A percentile compares a stretch with the other conserved stretches of the same genome.
phyloP scores from a whole-genome alignment of 1,140 invertebrate species.

The Pissodes strobi region DNA sequence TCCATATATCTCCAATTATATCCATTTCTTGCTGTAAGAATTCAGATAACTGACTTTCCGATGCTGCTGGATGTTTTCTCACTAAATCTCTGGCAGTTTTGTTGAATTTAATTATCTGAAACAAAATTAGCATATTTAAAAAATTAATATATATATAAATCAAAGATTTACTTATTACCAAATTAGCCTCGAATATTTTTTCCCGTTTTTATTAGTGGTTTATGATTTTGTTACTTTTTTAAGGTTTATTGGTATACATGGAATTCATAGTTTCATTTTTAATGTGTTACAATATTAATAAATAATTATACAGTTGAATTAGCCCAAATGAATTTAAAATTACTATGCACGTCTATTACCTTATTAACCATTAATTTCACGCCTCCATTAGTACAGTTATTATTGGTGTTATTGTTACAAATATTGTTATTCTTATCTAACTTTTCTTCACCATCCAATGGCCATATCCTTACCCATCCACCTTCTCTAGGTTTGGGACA shows the following conservation, averaged over 20 bases:
- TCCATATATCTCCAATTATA: slow-evolving; percentile 50
- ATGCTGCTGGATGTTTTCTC: slow-evolving; percentile 48
- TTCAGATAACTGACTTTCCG: slow-evolving; percentile 51
- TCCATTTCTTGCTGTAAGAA: slow-evolving; percentile 46
- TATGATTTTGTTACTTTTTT: no score
- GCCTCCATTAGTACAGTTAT: slow-evolving; percentile 6
- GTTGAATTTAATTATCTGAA: slow-evolving; percentile 50
- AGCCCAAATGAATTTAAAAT: no score
- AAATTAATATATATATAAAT: no score
- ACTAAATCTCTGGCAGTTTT: slow-evolving; percentile 47
- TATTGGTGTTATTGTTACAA: slow-evolving; percentile 8
- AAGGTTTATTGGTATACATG: no score
- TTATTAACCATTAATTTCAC: slow-evolving; percentile 46
- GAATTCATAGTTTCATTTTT: no score
- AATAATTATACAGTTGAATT: no score
- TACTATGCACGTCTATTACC: no score
- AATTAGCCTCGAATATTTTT: no score
- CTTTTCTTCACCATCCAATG: slow-evolving; percentile 45
- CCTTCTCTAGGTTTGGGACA: slow-evolving; percentile 61
- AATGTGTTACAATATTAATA: no score
- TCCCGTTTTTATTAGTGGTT: no score
- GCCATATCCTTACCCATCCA: slow-evolving; percentile 67
- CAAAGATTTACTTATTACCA: no score
- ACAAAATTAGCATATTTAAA: no score
- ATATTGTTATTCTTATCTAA: slow-evolving; percentile 32